Evolutionary conservation across 2,113 vertebrate species (phyloP), one percentile per base, ranked within the genome.

Genomic region (Saccopteryx leptura): DNA sequence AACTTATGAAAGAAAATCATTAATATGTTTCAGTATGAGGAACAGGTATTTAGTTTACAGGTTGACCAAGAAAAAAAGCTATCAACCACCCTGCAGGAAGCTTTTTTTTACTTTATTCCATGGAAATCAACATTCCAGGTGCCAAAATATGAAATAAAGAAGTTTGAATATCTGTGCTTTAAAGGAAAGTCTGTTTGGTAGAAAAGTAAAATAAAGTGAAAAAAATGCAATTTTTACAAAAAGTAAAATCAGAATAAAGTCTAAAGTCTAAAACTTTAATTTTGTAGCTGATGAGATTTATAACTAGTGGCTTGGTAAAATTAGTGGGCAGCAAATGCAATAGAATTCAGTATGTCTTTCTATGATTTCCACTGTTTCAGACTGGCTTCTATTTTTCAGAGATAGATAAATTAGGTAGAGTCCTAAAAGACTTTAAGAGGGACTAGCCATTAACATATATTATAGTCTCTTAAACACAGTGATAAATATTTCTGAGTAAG

Each of bases 1-100:
- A 11, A 85, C 21, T 78, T 68, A 24, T 33, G 33, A 87, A 65
- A 88, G 39, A 75, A 96, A 83, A 83, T 46, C 24, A 87, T 58
- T 87, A 93, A 60, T 54, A 26, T 82, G 9, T 3, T 5, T 15
- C 9, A 56, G 24, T 21, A 2, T 83, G 28, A 56, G 1, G 28
- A 76, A 65, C 2, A 83, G 4, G 2, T 84, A 54, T 68, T 84
- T 89, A 60, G 10, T 84, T 21, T 65, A 31, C 4, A 48, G 6
- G 31, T 39, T 83, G 58, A 58, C 7, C 3, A 52, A 66, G 12
- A 58, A 66, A 58, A 66, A 82, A 88, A 13, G 6, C 4, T 18
- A 54, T 11, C 10, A n/a, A 2, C 26, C 6, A 23, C 13, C 7
- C 17, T 50, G 46, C 1, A 68, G 9, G 26, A 82, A 63, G 15